Percentiles rank a stretch among this genome's conserved stretches.
Conservation (phyloP, 1,140 invertebrate genomes). For the Contarinia nasturtii region DNA sequence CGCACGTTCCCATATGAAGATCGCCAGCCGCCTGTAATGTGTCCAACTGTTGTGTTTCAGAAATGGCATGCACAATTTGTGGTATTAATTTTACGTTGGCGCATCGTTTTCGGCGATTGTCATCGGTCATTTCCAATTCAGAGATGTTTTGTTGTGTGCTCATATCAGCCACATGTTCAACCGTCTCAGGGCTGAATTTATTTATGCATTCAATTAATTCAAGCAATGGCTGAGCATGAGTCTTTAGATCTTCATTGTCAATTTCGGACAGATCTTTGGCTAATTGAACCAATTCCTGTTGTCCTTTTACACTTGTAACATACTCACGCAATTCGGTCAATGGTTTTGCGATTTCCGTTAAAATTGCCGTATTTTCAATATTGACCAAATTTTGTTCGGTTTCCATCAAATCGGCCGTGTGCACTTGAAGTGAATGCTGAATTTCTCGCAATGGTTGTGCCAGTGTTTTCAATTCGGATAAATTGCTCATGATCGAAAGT, state of each 20-base stretch:
- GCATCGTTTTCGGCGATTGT: no score
- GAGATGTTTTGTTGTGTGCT: neutral
- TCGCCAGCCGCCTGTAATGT: no score
- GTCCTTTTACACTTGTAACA: constrained; percentile 11
- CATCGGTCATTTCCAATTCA: no score
- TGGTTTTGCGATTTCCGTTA: constrained; percentile 11
- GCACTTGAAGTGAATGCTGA: constrained; percentile 14
- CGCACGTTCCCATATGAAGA: no score
- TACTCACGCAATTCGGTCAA: neutral
- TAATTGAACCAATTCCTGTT: constrained; percentile 13
- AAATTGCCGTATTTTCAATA: no score
- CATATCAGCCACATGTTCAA: neutral
- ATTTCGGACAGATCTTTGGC: constrained; percentile 2
- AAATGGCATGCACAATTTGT: no score
- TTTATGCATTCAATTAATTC: neutral
- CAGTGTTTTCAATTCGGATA: constrained; percentile 20
- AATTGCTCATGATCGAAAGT: constrained; percentile 17
- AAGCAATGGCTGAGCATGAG: neutral
- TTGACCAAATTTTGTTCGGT: no score
- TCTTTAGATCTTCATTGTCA: neutral
- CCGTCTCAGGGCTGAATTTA: neutral
- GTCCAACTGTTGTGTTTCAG: no score
- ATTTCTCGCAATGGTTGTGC: constrained; percentile 19
- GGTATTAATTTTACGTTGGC: no score
- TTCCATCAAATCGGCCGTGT: no score